Conservation (phyloP, 2,797 vertebrate genomes). For the Balearica regulorum region DNA sequence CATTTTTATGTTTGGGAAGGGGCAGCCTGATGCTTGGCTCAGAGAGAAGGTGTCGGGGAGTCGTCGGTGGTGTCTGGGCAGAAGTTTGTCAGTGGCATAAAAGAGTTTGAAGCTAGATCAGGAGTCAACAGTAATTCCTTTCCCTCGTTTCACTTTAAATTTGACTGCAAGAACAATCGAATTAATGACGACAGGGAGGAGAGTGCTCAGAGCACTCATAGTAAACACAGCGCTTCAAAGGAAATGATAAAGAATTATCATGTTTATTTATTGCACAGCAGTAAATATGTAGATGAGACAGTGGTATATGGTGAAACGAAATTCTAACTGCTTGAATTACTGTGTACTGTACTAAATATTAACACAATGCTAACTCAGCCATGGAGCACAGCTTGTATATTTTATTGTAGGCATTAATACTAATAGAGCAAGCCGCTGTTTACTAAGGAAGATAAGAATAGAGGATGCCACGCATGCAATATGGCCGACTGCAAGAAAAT, state of each 20-base stretch:
- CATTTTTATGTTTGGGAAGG: background rate
- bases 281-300: slow-evolving; percentile 49
- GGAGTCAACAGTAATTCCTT: background rate
- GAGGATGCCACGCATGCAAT: background rate
- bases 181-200: slow-evolving; percentile 29
- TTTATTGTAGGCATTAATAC: slow-evolving; percentile 48
- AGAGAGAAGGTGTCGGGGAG: background rate
- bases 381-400: slow-evolving; percentile 9
- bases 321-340: slow-evolving; percentile 27
- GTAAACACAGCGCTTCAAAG: background rate
- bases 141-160: background rate
- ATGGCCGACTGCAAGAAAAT: background rate
- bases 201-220: background rate
- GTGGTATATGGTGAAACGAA: slow-evolving; percentile 10
- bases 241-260: slow-evolving; percentile 19
- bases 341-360: background rate
- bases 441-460: background rate
- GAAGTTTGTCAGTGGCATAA: background rate
- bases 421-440: background rate
- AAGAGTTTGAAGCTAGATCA: background rate
- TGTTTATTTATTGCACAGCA: slow-evolving; percentile 32
- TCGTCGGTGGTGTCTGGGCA: background rate
- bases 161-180: background rate
- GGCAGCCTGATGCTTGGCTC: background rate
- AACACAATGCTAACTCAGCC: slow-evolving; percentile 42